Conservation (phyloP, 2,888 invertebrate species). For the Trypoxylon attenuatum region DNA sequence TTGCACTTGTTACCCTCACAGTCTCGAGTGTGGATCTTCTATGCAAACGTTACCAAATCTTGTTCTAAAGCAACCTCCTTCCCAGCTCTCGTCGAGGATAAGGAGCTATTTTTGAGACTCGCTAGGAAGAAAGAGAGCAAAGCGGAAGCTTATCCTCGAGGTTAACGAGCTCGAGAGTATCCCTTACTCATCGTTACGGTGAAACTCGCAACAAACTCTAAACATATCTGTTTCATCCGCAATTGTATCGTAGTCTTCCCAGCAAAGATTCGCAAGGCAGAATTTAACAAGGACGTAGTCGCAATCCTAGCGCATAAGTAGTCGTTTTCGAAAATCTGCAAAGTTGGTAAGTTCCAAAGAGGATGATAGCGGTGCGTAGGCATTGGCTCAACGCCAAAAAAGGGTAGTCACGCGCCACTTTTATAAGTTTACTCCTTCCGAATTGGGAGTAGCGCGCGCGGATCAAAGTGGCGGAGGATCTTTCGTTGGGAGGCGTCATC, state of each 20-base stretch:
- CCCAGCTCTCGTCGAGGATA: too few species aligned
- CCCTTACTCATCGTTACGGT: too few species aligned
- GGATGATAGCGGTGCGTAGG: too few species aligned
- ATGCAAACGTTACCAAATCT: conserved; percentile 17
- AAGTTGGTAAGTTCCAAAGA: too few species aligned
- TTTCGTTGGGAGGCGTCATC: conserved; percentile 6
- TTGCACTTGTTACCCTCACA: conserved; percentile 6
- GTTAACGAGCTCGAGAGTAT: conserved; percentile 22
- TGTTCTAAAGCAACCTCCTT: conserved; percentile 11
- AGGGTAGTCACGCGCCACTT: conserved; percentile 1
- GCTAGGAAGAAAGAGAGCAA: conserved; percentile 14
- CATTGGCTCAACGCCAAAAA: conserved; percentile 6
- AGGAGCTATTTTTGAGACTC: too few species aligned
- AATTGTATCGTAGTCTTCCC: too few species aligned
- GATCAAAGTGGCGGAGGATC: not conserved
- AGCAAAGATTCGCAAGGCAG: too few species aligned
- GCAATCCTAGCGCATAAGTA: too few species aligned
- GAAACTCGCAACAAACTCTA: too few species aligned
- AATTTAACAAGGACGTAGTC: too few species aligned
- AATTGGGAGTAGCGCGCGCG: not conserved
- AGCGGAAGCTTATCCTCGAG: conserved; percentile 8
- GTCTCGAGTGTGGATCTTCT: conserved; percentile 4
- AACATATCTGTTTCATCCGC: too few species aligned
- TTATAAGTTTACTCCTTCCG: conserved; percentile 6
- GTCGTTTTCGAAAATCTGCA: too few species aligned